Evolutionary conservation across 2,113 vertebrate genomes (phyloP).

Genomic region (Nycticorax nycticorax): DNA sequence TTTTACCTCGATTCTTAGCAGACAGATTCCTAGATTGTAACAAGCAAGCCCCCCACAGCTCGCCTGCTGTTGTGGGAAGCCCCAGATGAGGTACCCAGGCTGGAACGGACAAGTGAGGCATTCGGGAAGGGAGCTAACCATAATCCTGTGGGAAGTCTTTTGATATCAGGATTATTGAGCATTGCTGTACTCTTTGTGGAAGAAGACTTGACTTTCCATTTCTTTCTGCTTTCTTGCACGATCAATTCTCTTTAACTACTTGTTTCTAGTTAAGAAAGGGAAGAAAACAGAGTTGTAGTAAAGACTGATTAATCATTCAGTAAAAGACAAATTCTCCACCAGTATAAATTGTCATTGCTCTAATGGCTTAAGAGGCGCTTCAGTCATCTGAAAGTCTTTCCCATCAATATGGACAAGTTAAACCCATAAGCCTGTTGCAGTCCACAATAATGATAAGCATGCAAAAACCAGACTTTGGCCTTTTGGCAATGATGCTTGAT

Average conservation of each 20-base stretch:
- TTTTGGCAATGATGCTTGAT: background rate
- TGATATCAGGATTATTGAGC: background rate
- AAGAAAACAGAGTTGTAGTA: background rate
- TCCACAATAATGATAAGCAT: background rate
- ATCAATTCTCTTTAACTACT: background rate
- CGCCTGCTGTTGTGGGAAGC: background rate
- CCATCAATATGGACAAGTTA: background rate
- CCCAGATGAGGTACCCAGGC: background rate
- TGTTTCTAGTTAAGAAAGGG: background rate
- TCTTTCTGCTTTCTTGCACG: background rate
- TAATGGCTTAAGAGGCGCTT: background rate
- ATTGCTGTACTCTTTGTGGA: background rate
- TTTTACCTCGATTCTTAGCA: background rate
- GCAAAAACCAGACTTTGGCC: background rate
- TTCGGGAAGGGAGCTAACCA: background rate
- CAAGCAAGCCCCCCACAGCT: fast-evolving
- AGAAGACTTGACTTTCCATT: background rate
- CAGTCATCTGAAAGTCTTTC: background rate
- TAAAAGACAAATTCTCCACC: background rate
- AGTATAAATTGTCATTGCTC: background rate
- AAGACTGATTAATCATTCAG: background rate
- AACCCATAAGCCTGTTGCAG: background rate
- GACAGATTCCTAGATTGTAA: background rate
- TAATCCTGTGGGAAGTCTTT: background rate
- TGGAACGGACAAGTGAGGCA: background rate